Evolutionary conservation across 92 coral and sea anemone species (phyloP), one percentile per base, ranked within the genome.

Genomic region (Chrysogorgia sp.): DNA sequence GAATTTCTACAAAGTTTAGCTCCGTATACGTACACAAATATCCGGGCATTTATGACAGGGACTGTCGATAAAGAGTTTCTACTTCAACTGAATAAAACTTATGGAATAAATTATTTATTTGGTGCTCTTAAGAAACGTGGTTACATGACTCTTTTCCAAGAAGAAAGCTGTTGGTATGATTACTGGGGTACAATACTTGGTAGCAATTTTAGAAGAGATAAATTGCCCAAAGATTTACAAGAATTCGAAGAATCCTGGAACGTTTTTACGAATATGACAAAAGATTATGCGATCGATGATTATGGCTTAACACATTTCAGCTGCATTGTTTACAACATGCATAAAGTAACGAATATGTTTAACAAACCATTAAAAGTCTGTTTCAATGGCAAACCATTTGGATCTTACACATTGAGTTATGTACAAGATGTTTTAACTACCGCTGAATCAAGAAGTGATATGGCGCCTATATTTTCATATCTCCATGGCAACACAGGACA

Each of bases 131-230:
- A 90, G 62, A 77, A 71, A 19, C 85, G 80, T 58, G 93, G 97
- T 10, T 93, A 91, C 63, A 89, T 82, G 64, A 93, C 97, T 0
- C 68, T 91, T 0, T 86, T 93, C 7, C 97, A 93, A 71, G 97
- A 93, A 24, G 97, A 93, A 64, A 91, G 92, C 21, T 93, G 97
- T 20, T 93, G 97, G 97, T 93, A 86, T 55, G 97, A 91, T 45
- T 82, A 84, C 3, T 88, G 96, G 96, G 97, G 97, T 1, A 88
- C 93, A 4, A 37, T 93, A 21, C 84, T 93, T 56, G 85, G 90
- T 3, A 91, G 90, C 82, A 86, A 91, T 66, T 82, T 83, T 10
- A 85, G 84, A 57, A 90, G 84, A 24, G 91, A 84, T 55, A 80
- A 71, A 22, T 71, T 82, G 1, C 96, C 96, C 10, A 33, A 28